A percentile compares a stretch with the other conserved stretches of the same genome.
phyloP scores from a whole-genome alignment of 2,888 invertebrate species.

The Xanthia togata region DNA sequence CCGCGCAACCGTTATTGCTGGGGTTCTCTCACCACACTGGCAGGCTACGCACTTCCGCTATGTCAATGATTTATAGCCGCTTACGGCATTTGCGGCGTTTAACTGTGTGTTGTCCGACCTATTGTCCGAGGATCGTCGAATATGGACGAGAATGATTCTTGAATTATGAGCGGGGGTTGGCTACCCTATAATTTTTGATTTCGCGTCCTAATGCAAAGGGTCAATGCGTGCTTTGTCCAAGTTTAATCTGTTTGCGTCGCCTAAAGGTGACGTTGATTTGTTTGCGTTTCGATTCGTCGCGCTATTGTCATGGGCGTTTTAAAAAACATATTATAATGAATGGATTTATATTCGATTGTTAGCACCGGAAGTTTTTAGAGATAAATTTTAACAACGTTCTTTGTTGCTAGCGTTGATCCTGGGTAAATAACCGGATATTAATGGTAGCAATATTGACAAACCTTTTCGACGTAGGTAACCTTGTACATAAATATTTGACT shows the following conservation, averaged over 20 bases:
- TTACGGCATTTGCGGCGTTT: slow-evolving; percentile 86
- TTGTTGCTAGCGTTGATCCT: slow-evolving; percentile 51
- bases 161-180: slow-evolving; percentile 85
- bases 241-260: slow-evolving; percentile 78
- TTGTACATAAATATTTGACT: slow-evolving; percentile 10
- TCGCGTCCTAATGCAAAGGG: slow-evolving; percentile 82
- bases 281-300: slow-evolving; percentile 70
- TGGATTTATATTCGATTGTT: slow-evolving; percentile 61
- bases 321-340: slow-evolving; percentile 58
- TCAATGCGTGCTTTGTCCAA: slow-evolving; percentile 76
- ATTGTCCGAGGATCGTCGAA: slow-evolving; percentile 85
- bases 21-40: slow-evolving; percentile 77
- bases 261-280: slow-evolving; percentile 76
- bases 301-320: slow-evolving; percentile 68
- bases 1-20: slow-evolving; percentile 85
- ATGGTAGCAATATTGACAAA: slow-evolving; percentile 43
- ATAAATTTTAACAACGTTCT: slow-evolving; percentile 61
- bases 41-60: slow-evolving; percentile 88
- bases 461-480: slow-evolving; percentile 22
- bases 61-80: slow-evolving; percentile 88
- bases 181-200: slow-evolving; percentile 83
- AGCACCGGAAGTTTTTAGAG: slow-evolving; percentile 61
- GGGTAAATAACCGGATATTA: slow-evolving; percentile 60
- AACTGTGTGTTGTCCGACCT: slow-evolving; percentile 86
- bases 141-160: slow-evolving; percentile 85